Evolutionary conservation across 2,888 invertebrate genomes (phyloP).

Genomic region (Sphaerophoria rueppellii): DNA sequence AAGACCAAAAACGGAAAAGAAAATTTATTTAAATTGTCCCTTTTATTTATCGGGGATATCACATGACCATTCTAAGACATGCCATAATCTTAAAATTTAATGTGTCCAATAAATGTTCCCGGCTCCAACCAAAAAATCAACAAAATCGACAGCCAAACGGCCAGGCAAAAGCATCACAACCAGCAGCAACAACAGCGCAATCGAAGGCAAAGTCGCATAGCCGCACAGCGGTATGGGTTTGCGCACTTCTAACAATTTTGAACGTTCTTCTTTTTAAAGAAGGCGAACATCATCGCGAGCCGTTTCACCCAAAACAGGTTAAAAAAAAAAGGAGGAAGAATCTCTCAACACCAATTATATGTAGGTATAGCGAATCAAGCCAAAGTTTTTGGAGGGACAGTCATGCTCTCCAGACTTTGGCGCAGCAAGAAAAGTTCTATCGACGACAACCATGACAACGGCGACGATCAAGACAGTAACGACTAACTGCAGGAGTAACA

Average conservation of each 20-base stretch:
- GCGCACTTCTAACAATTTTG: slow-evolving; percentile 59
- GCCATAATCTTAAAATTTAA: slow-evolving; percentile 74
- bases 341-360: slow-evolving; percentile 71
- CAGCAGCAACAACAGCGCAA: slow-evolving; percentile 33
- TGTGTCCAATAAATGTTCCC: slow-evolving; percentile 73
- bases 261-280: slow-evolving; percentile 60
- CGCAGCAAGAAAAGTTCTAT: slow-evolving; percentile 28
- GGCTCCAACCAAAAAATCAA: slow-evolving; percentile 74
- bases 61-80: slow-evolving; percentile 73
- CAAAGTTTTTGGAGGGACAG: slow-evolving; percentile 24
- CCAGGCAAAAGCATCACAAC: slow-evolving; percentile 73
- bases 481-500: slow-evolving; percentile 50
- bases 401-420: slow-evolving; percentile 36
- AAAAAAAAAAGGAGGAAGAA: slow-evolving; percentile 41
- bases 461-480: slow-evolving; percentile 28
- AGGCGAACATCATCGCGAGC: slow-evolving; percentile 12
- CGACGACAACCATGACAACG: slow-evolving; percentile 37
- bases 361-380: slow-evolving; percentile 30
- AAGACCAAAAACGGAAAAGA: slow-evolving; percentile 72
- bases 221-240: slow-evolving; percentile 72
- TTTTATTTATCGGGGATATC: slow-evolving; percentile 74
- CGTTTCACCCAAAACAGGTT: slow-evolving; percentile 66
- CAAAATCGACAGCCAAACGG: slow-evolving; percentile 75
- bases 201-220: neutral
- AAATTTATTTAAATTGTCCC: slow-evolving; percentile 74